Conservation (phyloP, 2,113 vertebrate genomes). For the Pseudorectes ferrugineus region DNA sequence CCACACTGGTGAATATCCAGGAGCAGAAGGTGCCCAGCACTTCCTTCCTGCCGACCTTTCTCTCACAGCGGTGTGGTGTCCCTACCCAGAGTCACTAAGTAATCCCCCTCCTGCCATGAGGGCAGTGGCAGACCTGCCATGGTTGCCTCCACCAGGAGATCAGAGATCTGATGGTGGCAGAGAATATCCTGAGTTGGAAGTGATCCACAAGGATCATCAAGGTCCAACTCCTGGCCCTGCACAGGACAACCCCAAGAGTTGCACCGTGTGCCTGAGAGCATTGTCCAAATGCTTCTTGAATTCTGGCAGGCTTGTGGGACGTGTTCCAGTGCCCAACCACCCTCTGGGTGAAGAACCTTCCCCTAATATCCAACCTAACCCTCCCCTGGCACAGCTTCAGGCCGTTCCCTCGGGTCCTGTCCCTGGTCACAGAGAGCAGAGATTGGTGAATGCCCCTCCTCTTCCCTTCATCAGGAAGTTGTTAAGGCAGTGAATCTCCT, state of each 20-base stretch:
- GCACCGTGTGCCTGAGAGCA: neutral
- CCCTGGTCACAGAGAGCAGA: fast-evolving
- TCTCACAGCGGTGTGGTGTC: fast-evolving
- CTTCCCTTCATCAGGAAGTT: neutral
- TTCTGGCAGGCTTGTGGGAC: too few species aligned
- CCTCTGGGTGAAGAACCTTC: neutral
- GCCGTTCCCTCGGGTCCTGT: fast-evolving
- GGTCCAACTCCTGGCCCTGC: neutral
- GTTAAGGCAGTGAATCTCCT: too few species aligned
- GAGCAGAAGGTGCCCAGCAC: neutral
- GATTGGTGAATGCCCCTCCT: too few species aligned
- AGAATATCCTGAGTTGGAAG: neutral
- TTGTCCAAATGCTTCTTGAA: neutral
- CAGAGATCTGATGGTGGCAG: neutral
- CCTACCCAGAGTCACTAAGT: fast-evolving
- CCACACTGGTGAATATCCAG: fast-evolving
- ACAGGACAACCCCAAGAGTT: neutral
- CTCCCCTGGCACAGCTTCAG: neutral
- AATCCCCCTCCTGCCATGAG: neutral
- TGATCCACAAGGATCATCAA: neutral
- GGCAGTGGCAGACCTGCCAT: neutral
- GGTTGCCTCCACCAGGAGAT: too few species aligned
- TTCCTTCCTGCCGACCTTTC: neutral
- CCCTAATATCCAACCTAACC: fast-evolving
- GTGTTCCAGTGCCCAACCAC: neutral